Base-by-base conservation (phyloP, 2,797 vertebrate genomes). In the Valencia hispanica region DNA sequence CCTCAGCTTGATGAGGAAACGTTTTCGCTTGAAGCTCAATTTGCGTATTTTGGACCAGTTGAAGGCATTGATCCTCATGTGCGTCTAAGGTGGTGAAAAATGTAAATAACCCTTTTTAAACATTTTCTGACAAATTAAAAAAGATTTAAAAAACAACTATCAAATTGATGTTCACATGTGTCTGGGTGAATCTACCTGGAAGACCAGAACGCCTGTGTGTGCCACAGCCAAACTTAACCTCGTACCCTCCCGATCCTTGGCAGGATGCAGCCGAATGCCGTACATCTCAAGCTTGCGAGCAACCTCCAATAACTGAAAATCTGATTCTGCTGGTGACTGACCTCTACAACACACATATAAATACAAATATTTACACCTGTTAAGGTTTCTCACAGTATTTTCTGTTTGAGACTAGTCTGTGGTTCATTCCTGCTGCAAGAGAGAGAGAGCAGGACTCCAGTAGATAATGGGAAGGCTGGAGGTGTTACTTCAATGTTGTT, bases 31-130 rank as follows among this genome's bases (percentile, higher is more conserved):
- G 95, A 99, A 99, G 93, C 98, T 99, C 94, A 99, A 95, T 91
- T 99, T 99, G 73, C 98, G 97, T 80, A 99, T 96, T 93, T 98
- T 99, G 66, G 98, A 97, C 98, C 98, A 99, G 91, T 98, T 99
- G 93, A 99, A 99, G 88, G 96, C 96, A 79, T 99, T 99, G 87
- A 99, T 99, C 94, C 95, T 98, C 5, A 97, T 99, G 89, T 97
- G 96, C 22, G 97, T 97, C 98, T 99, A 80, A 22, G 82, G 66
- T 76, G 69, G 74, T 66, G 32, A 65, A 59, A 70, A 50, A 65
- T 0, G 27, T n/a, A 22, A 47, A 69, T 45, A 48, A 61, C 17
- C 12, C 20, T 72, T 41, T 22, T 39, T n/a, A 22, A 25, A 12
- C 0, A 4, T 20, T 11, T 48, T 65, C 34, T 34, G n/a, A n/a